phyloP scores from a whole-genome alignment of 2,797 vertebrate species.

The Megalops cyprinoides region DNA sequence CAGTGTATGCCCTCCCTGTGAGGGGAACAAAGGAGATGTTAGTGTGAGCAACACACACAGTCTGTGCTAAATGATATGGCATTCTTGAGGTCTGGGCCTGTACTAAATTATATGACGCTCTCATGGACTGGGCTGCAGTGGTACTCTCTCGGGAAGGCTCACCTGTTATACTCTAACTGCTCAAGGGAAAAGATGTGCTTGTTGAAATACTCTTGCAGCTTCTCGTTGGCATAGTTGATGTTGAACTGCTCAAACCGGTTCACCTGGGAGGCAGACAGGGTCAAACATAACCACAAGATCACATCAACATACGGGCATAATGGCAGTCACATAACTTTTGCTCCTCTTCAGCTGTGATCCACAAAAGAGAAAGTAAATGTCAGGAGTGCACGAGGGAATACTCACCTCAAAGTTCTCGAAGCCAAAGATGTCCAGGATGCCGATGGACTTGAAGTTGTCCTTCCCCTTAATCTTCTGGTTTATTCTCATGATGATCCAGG shows the following conservation, averaged over 20 bases:
- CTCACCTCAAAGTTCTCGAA: slow-evolving; percentile 92
- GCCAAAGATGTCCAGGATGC: slow-evolving; percentile 92
- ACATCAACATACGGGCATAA: slow-evolving; percentile 1
- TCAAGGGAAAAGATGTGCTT: slow-evolving; percentile 93
- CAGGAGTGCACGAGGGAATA: too few relatives aligned
- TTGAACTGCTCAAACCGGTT: slow-evolving; percentile 93
- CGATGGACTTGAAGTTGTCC: slow-evolving; percentile 91
- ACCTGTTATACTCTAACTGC: slow-evolving; percentile 91
- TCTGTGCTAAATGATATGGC: not conserved
- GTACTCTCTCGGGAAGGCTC: not conserved
- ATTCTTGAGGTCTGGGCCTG: not conserved
- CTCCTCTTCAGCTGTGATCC: too few relatives aligned
- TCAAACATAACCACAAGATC: not conserved
- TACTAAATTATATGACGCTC: not conserved
- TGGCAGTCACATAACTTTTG: not conserved
- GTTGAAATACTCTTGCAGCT: slow-evolving; percentile 93
- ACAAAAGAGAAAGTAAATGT: too few relatives aligned
- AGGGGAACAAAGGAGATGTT: not conserved
- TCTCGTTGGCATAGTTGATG: slow-evolving; percentile 92
- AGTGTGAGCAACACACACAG: not conserved
- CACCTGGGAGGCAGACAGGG: slow-evolving; percentile 67
- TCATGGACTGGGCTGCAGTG: not conserved
- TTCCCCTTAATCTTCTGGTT: slow-evolving; percentile 88
- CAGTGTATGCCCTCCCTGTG: slow-evolving; percentile 78
- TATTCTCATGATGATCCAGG: slow-evolving; percentile 89